Conservation (phyloP, 2,113 vertebrate species). For the Gymnocephalus cernua region DNA sequence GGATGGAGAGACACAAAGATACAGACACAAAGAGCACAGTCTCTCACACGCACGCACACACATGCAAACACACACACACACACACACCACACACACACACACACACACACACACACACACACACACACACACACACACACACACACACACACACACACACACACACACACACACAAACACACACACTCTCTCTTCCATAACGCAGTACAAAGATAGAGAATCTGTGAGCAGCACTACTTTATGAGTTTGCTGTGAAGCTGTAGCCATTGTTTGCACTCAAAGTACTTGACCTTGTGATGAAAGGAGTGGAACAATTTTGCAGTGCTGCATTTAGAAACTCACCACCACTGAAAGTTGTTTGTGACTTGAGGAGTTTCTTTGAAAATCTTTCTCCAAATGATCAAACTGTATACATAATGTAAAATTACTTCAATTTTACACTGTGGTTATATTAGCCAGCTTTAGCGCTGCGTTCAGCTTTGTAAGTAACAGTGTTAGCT, state of each 20-base stretch:
- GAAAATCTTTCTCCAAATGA: conserved; percentile 11
- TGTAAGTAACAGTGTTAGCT: background rate
- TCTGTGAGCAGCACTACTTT: conserved; percentile 49
- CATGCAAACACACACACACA: conserved; percentile 34
- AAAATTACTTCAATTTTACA: conserved; percentile 8
- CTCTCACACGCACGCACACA: conserved; percentile 34
- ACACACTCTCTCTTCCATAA: conserved; percentile 48
- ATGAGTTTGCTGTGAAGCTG: conserved; percentile 64
- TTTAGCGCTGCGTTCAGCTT: background rate
- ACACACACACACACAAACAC: conserved; percentile 26
- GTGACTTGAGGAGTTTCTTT: conserved; percentile 32
- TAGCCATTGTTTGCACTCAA: conserved; percentile 66
- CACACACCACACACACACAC: conserved; percentile 54
- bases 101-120: conserved; percentile 47
- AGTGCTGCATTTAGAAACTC: conserved; percentile 45
- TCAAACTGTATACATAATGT: conserved; percentile 15
- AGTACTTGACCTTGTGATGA: conserved; percentile 78
- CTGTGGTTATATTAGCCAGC: background rate
- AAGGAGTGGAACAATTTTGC: conserved; percentile 62
- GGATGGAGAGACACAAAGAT: conserved; percentile 58
- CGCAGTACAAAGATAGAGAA: conserved; percentile 57
- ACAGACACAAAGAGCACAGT: conserved; percentile 70
- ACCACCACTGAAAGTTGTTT: conserved; percentile 43
- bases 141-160: conserved; percentile 51
- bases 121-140: conserved; percentile 53